A percentile compares a stretch with the other conserved stretches of the same genome.
Conservation (phyloP, 2,113 vertebrate genomes). For the Numida meleagris region DNA sequence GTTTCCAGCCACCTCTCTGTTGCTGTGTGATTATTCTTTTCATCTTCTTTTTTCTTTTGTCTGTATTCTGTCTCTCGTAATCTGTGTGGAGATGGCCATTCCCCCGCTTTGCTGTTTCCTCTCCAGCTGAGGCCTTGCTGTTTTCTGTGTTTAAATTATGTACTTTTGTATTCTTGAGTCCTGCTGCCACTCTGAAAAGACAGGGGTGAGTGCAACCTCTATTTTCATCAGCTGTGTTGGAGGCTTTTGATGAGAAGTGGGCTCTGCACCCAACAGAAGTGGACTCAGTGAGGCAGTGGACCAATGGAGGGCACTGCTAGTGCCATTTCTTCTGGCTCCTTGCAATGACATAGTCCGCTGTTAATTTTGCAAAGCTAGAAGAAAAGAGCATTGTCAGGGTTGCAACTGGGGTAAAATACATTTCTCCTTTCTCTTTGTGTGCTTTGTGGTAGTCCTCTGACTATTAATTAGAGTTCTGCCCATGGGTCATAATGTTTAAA, state of each 20-base stretch:
- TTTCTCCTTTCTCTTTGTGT: background rate
- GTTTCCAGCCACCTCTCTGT: conserved; percentile 43
- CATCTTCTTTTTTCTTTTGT: background rate
- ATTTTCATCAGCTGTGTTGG: background rate
- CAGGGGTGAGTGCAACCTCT: background rate
- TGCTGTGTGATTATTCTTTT: background rate
- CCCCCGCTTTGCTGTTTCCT: conserved; percentile 26
- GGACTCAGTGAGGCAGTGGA: background rate
- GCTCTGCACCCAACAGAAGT: background rate
- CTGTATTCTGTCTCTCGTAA: conserved; percentile 62
- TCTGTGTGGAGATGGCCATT: conserved; percentile 33
- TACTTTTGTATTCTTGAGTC: background rate
- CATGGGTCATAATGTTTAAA: background rate
- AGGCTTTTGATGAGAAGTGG: background rate
- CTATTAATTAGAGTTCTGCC: background rate
- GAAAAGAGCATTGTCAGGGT: background rate
- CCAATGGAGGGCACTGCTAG: background rate
- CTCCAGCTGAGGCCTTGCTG: conserved; percentile 42
- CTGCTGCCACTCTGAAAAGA: background rate
- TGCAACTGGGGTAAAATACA: background rate
- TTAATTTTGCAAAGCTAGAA: background rate
- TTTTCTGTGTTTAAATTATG: conserved; percentile 43
- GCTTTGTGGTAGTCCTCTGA: background rate
- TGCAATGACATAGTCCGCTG: background rate
- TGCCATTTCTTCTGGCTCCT: background rate